Evolutionary conservation across 2,113 vertebrate genomes (phyloP).

Genomic region (Apteryx owenii): DNA sequence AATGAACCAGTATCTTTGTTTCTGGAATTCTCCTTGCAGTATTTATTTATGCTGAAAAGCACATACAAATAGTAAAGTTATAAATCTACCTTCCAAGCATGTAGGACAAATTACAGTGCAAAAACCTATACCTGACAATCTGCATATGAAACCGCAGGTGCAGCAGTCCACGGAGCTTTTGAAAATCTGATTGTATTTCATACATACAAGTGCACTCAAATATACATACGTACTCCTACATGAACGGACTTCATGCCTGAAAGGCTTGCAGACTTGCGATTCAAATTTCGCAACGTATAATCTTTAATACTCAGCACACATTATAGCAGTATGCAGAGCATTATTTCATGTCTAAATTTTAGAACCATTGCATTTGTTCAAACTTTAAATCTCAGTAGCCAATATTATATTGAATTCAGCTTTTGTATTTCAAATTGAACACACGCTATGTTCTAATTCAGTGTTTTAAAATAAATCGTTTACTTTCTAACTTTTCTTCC

Average conservation of each 20-base stretch:
- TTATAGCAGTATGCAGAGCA: neutral
- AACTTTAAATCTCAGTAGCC: constrained; percentile 27
- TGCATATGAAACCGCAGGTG: neutral
- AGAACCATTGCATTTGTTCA: neutral
- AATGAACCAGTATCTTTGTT: neutral
- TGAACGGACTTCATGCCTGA: neutral
- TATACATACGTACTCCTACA: neutral
- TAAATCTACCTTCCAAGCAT: neutral
- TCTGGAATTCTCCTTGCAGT: neutral
- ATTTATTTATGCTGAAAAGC: neutral
- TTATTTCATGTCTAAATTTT: neutral
- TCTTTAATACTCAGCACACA: constrained; percentile 10
- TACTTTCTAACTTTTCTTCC: constrained; percentile 52
- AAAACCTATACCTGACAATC: neutral
- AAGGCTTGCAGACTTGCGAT: neutral
- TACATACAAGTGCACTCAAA: neutral
- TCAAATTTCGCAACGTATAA: neutral
- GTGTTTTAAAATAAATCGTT: constrained; percentile 62
- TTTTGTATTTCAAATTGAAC: constrained; percentile 55
- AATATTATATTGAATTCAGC: constrained; percentile 16
- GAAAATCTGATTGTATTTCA: neutral
- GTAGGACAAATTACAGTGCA: neutral
- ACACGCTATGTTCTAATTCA: constrained; percentile 55
- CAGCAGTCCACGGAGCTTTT: neutral
- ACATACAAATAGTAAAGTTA: neutral